phyloP scores from a whole-genome alignment of 2,888 invertebrate genomes.

The Lasioglossum calceatum region DNA sequence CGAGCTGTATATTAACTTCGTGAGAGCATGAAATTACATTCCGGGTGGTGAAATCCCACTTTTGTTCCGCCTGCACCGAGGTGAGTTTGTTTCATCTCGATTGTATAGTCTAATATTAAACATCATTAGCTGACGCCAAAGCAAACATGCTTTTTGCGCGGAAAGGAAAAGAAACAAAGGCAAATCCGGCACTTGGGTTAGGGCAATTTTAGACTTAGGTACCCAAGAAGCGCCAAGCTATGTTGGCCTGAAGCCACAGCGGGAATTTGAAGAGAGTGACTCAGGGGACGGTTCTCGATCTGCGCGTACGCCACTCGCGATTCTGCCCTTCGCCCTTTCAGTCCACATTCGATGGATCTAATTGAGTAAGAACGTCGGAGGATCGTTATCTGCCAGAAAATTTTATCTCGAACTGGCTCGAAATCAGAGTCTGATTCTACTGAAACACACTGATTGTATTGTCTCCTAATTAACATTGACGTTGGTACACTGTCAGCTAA shows the following conservation, averaged over 20 bases:
- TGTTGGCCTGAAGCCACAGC: slow-evolving; percentile 77
- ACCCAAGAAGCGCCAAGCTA: slow-evolving; percentile 71
- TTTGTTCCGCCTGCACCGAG: not conserved
- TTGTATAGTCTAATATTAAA: not conserved
- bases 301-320: slow-evolving; percentile 36
- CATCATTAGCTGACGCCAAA: slow-evolving; percentile 3
- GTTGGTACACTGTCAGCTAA: not conserved
- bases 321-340: slow-evolving; percentile 53
- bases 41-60: not conserved
- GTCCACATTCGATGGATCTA: not conserved
- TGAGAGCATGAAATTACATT: not conserved
- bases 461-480: slow-evolving; percentile 21
- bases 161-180: slow-evolving; percentile 51
- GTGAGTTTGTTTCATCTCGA: not conserved
- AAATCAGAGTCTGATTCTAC: not conserved
- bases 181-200: slow-evolving; percentile 65
- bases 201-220: slow-evolving; percentile 82
- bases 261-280: slow-evolving; percentile 57
- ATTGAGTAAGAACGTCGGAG: not conserved
- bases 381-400: not conserved
- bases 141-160: slow-evolving; percentile 25
- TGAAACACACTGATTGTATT: not conserved
- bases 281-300: slow-evolving; percentile 58
- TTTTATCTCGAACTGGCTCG: not conserved
- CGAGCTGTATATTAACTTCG: not conserved